Evolutionary conservation across 2,797 vertebrate species (phyloP), one percentile per base, ranked within the genome.

Genomic region (Mus minutoides): DNA sequence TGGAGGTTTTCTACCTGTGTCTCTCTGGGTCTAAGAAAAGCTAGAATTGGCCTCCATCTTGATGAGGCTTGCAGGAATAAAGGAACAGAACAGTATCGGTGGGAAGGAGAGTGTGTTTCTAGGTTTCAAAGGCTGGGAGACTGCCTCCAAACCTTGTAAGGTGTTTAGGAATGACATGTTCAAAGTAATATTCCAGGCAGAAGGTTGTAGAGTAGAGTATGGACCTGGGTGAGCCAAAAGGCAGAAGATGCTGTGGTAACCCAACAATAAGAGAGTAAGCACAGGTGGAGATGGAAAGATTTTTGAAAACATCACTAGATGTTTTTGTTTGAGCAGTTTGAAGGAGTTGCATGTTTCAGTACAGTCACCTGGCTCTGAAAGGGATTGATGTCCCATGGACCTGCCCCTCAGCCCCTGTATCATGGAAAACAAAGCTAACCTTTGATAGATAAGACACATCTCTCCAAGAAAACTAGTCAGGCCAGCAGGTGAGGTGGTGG

Each of bases 401-500:
- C 24, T 2, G 26, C 14, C 7, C 49, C 1, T 16, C 4, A 37
- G 46, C 58, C 22, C 37, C 79, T 71, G 11, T 24, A n/a, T 7
- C 67, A 14, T 11, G 67, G 29, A 24, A n/a, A 64, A 56, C 62
- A 31, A 17, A n/a, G 7, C 1, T 83, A 64, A 58, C 52, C 77
- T 64, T 93, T 91, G 67, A 92, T 62, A 89, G 60, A 46, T 96
- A 95, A 96, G 56, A 83, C 85, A 83, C 26, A 29, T 78, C 60
- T 49, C 77, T 95, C 69, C 77, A 90, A 71, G 94, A 96, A 92
- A 95, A 88, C 52, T n/a, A 79, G 31, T n/a, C 49, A 29, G 89
- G 91, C 49, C 73, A 98, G 78, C 34, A 96, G 80, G 83, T 93
- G 31, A 97, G 90, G 96, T 96, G 60, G 78, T 96, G 34, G 56